Conservation (phyloP, 2,113 vertebrate species). For the Actinemys pallida region DNA sequence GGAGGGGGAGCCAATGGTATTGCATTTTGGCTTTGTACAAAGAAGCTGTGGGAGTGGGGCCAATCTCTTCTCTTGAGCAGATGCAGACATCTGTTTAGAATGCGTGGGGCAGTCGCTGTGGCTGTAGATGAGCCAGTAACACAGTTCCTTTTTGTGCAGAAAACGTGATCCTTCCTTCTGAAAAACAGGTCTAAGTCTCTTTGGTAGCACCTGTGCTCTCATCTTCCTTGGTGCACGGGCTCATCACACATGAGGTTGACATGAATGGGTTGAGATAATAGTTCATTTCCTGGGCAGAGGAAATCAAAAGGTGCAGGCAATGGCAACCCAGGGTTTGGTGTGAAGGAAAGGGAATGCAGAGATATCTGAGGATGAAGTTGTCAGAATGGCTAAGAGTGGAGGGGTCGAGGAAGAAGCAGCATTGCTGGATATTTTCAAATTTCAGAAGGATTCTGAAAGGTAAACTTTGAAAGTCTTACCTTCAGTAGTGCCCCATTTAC, state of each 20-base stretch:
- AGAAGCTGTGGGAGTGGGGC: neutral
- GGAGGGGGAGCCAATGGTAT: neutral
- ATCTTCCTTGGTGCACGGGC: neutral
- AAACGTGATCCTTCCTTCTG: neutral
- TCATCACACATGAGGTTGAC: accelerated
- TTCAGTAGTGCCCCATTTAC: neutral
- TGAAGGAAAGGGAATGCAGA: neutral
- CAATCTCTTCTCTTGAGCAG: neutral
- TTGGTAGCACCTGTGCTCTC: neutral
- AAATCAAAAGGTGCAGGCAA: neutral
- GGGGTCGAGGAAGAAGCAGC: neutral
- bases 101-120: neutral
- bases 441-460: neutral
- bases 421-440: neutral
- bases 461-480: neutral
- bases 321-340: neutral
- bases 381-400: neutral
- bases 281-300: neutral
- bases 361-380: neutral
- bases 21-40: neutral
- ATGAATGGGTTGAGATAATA: neutral
- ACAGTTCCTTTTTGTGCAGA: neutral
- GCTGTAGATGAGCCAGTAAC: neutral
- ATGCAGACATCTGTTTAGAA: neutral
- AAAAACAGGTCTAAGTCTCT: accelerated